These are phyloP conservation scores for Nemoura dubitans DNA, from an alignment of 2,888 invertebrate genomes.

Conservation along the genomic window DNA sequence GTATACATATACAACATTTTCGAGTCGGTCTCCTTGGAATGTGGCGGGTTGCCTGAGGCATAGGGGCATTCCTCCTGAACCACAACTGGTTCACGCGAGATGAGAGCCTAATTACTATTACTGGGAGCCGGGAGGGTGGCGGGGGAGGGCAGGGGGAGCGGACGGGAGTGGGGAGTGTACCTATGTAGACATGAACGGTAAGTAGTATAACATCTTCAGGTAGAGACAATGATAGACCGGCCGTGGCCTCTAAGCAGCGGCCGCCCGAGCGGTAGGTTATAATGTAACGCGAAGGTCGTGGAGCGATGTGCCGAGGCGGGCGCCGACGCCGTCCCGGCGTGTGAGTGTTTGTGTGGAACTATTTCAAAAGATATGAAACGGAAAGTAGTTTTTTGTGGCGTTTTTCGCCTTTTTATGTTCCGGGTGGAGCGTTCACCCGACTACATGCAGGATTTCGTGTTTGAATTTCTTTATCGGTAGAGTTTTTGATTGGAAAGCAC, in stretches of 20 bases:
- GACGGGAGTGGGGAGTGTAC: background rate
- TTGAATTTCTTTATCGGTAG: background rate
- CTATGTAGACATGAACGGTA: background rate
- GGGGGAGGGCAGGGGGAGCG: background rate
- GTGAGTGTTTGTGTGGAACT: background rate
- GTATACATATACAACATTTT: background rate
- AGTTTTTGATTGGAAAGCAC: background rate
- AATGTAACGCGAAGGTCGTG: background rate
- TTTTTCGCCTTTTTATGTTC: background rate
- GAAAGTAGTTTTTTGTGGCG: background rate
- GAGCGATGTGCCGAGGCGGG: background rate
- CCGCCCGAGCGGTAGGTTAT: too few species aligned
- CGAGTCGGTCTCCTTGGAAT: conserved; percentile 29
- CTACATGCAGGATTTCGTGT: background rate
- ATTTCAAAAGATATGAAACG: background rate
- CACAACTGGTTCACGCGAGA: conserved; percentile 38
- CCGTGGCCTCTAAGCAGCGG: background rate
- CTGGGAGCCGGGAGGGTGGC: background rate
- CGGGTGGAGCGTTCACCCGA: background rate
- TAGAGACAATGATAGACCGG: background rate
- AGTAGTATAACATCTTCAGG: background rate
- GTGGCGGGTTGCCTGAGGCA: conserved; percentile 17
- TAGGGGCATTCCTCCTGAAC: conserved; percentile 32
- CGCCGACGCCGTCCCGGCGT: too few species aligned
- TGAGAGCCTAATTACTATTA: conserved; percentile 16